These are phyloP conservation scores for Caenorhabditis sp. DNA, from an alignment of 2,888 invertebrate genomes.

Conservation along the genomic window DNA sequence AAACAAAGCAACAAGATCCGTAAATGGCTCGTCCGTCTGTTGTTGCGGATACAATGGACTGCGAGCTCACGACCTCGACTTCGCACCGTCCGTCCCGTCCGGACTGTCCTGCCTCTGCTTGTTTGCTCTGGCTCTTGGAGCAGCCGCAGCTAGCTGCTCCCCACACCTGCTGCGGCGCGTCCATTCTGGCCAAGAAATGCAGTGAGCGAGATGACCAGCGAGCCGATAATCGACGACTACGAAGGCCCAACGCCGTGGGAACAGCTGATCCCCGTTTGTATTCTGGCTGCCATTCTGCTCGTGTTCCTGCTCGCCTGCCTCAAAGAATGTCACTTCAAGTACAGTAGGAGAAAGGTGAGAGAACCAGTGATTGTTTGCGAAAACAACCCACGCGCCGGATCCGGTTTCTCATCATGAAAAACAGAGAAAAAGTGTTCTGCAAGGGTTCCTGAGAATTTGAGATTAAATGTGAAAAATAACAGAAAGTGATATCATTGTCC, in stretches of 20 bases:
- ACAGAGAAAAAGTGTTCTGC: constrained; percentile 14
- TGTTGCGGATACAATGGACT: constrained; percentile 41
- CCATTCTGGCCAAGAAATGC: constrained; percentile 38
- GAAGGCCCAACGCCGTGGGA: constrained; percentile 51
- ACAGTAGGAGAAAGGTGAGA: constrained; percentile 45
- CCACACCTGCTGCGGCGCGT: not conserved
- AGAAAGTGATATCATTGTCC: constrained; percentile 24
- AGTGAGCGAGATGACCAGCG: constrained; percentile 42
- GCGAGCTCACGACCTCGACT: constrained; percentile 47
- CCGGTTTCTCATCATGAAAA: constrained; percentile 8
- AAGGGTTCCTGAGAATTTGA: not conserved
- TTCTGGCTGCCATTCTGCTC: constrained; percentile 50
- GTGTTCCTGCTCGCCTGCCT: constrained; percentile 57
- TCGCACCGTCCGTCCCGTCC: constrained; percentile 33
- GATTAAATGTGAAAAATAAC: constrained; percentile 4
- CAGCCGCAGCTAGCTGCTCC: constrained; percentile 25
- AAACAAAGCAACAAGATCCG: constrained; percentile 46
- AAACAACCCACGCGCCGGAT: constrained; percentile 21
- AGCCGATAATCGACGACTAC: constrained; percentile 48
- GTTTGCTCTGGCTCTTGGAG: constrained; percentile 50
- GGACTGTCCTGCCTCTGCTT: not conserved
- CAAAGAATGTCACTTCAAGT: constrained; percentile 48
- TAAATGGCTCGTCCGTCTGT: constrained; percentile 27
- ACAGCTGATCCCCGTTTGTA: constrained; percentile 49
- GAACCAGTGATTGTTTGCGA: constrained; percentile 14